Evolutionary conservation across 2,113 vertebrate species (phyloP).

Genomic region (Jaculus jaculus): DNA sequence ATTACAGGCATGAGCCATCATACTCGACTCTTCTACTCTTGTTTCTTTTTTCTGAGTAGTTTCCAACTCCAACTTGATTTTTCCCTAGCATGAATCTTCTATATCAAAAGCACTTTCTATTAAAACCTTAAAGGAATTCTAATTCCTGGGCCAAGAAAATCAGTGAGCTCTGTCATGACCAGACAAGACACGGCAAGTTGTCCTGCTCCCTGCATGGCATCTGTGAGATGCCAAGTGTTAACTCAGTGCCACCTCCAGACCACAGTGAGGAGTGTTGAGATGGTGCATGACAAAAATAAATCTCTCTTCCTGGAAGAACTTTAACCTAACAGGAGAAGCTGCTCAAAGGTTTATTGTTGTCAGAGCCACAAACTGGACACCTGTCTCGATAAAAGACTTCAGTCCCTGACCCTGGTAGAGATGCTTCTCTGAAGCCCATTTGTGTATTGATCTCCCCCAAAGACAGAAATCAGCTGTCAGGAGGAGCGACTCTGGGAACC

Average conservation of each 20-base stretch:
- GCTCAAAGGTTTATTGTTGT: conserved; percentile 64
- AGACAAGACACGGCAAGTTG: background rate
- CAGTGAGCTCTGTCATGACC: background rate
- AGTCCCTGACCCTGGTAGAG: conserved; percentile 72
- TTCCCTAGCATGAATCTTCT: conserved; percentile 21
- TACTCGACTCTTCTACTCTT: background rate
- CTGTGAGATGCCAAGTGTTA: conserved; percentile 9
- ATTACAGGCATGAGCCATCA: background rate
- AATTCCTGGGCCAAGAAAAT: background rate
- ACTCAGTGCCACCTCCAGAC: background rate
- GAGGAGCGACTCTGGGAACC: conserved; percentile 22
- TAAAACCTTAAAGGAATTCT: background rate
- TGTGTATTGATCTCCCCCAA: conserved; percentile 67
- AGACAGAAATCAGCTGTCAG: conserved; percentile 52
- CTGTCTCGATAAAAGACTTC: conserved; percentile 65
- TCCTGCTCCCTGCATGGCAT: background rate
- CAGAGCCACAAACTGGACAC: conserved; percentile 59
- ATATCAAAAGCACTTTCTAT: background rate
- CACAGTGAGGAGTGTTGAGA: conserved; percentile 61
- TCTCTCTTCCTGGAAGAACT: conserved; percentile 70
- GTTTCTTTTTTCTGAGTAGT: background rate
- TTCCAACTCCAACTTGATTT: background rate
- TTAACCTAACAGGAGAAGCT: conserved; percentile 61
- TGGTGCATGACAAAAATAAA: conserved; percentile 61
- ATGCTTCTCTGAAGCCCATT: conserved; percentile 71